Evolutionary conservation across 2,888 invertebrate species (phyloP), one percentile per base, ranked within the genome.

Genomic region (Lasioglossum calceatum): DNA sequence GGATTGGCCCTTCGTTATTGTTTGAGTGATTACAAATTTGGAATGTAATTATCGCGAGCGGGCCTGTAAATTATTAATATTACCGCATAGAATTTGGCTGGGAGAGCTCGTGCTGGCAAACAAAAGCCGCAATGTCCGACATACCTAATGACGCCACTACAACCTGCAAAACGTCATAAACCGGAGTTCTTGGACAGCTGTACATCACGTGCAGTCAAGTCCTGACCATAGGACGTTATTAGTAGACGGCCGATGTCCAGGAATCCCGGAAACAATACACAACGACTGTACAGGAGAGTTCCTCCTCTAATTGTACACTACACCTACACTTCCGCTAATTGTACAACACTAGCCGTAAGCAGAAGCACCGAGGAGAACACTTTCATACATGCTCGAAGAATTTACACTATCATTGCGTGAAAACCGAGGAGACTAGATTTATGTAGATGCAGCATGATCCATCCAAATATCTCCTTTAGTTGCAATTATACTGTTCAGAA

Each of bases 181-280:
- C 67, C 10, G 39, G 23, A 39, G 36, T 70, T 70, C 67, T 70
- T 70, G 67, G 67, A 70, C 36, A 39, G 67, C 36, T 70, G 23
- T 70, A 70, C 67, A 70, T 70, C 67, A 70, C 67, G 67, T 3
- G 39, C 67, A 70, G 67, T 70, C 67, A 39, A 39, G 19, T 23
- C 36, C 36, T 10, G 23, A 32, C 16, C 64, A 32, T 32, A 16
- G 32, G 32, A 32, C 19, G 36, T 70, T 67, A 67, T 67, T 70
- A 70, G 67, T 70, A 70, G 67, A 39, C 67, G 39, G 8, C 36
- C 39, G 8, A 70, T 70, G 39, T 70, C 23, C 67, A 39, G 67
- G 67, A 36, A 70, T 36, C 36, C 67, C 67, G 67, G 67, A 70
- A 70, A 70, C 67, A 70, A 70, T 70, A 70, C 67, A 10, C 36